Conservation (phyloP, 2,888 invertebrate species). For the Rosalia funebris region DNA sequence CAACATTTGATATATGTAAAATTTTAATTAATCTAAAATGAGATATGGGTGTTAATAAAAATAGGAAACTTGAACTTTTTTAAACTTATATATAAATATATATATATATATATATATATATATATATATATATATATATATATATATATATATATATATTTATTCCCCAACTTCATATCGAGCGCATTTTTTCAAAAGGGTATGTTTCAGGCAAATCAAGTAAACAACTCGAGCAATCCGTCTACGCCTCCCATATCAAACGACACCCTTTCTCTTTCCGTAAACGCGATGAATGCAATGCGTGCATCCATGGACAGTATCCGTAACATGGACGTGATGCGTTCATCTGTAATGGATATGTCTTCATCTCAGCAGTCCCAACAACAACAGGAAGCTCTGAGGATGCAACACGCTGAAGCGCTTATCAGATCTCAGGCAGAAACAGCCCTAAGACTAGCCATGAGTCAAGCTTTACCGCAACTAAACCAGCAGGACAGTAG, state of each 20-base stretch:
- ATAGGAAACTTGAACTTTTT: too few relatives aligned
- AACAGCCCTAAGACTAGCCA: slow-evolving; percentile 83
- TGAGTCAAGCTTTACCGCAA: slow-evolving; percentile 70
- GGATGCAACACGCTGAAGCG: slow-evolving; percentile 77
- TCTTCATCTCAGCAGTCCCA: slow-evolving; percentile 58
- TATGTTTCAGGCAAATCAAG: slow-evolving; percentile 60
- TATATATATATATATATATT: too few relatives aligned
- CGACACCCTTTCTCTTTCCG: slow-evolving; percentile 64
- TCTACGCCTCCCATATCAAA: slow-evolving; percentile 64
- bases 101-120: too few relatives aligned
- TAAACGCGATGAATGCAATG: slow-evolving; percentile 71
- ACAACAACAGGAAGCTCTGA: slow-evolving; percentile 63
- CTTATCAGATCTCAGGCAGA: slow-evolving; percentile 86
- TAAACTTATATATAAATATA: too few relatives aligned
- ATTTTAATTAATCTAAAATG: too few relatives aligned
- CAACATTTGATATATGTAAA: too few relatives aligned
- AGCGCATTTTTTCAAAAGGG: neutral
- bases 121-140: too few relatives aligned
- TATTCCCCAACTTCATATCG: too few relatives aligned
- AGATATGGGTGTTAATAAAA: too few relatives aligned
- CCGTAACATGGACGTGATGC: slow-evolving; percentile 66
- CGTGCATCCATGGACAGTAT: slow-evolving; percentile 69
- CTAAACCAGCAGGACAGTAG: slow-evolving; percentile 62
- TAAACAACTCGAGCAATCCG: slow-evolving; percentile 63
- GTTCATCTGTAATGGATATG: slow-evolving; percentile 66